phyloP scores from a whole-genome alignment of 1,140 invertebrate genomes.

The Stenopsyche tienmushanensis region DNA sequence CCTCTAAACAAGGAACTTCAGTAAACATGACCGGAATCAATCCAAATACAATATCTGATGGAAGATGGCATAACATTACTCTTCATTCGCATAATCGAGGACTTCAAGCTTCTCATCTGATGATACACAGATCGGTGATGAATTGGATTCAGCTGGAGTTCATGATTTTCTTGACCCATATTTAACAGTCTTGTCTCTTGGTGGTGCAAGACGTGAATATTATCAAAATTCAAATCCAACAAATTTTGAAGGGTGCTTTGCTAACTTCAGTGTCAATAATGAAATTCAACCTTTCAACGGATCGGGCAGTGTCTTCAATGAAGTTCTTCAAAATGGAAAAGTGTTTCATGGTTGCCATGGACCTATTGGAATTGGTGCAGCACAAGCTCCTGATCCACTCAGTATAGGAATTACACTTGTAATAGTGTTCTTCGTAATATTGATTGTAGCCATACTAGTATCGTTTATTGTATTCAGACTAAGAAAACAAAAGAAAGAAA shows the following conservation, averaged over 20 bases:
- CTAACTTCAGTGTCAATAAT: slow-evolving; percentile 85
- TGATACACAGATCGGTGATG: slow-evolving; percentile 71
- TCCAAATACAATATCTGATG: slow-evolving; percentile 67
- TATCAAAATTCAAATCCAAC: slow-evolving; percentile 54
- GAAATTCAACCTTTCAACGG: slow-evolving; percentile 88
- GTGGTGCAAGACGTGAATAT: slow-evolving; percentile 66
- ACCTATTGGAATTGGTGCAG: slow-evolving; percentile 69
- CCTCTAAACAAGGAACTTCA: slow-evolving; percentile 70
- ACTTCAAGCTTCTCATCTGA: slow-evolving; percentile 72
- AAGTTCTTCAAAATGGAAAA: slow-evolving; percentile 68
- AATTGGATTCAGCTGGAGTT: slow-evolving; percentile 77
- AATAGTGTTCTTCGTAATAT: slow-evolving; percentile 89
- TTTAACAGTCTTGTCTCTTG: slow-evolving; percentile 74
- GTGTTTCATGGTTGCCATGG: slow-evolving; percentile 68
- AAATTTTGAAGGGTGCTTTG: slow-evolving; percentile 84
- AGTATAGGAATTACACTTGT: slow-evolving; percentile 90
- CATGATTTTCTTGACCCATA: slow-evolving; percentile 93
- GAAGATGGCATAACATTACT: slow-evolving; percentile 83
- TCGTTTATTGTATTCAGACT: slow-evolving; percentile 88
- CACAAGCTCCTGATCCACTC: slow-evolving; percentile 78
- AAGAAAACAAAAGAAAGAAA: slow-evolving; percentile 81
- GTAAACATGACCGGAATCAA: slow-evolving; percentile 78
- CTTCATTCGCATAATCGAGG: slow-evolving; percentile 68
- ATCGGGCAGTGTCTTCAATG: slow-evolving; percentile 75
- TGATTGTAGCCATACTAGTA: slow-evolving; percentile 83